phyloP scores from a whole-genome alignment of 2,888 invertebrate species.

The Himalopsyche japonica region DNA sequence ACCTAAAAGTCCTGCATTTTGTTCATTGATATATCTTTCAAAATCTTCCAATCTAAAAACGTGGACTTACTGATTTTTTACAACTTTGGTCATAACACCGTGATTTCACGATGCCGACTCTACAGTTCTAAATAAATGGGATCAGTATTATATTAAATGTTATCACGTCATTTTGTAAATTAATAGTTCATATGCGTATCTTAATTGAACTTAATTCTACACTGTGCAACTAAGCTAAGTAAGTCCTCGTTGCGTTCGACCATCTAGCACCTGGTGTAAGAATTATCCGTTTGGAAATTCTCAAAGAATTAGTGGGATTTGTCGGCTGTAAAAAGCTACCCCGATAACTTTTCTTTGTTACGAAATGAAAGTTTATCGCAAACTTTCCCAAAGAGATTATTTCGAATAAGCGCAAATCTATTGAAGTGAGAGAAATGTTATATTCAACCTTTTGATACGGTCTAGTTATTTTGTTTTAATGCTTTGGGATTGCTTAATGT shows the following conservation, averaged over 20 bases:
- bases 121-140: no score
- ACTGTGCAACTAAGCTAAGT: not conserved
- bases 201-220: not conserved
- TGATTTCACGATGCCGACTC: no score
- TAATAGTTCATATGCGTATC: no score
- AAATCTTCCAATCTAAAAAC: no score
- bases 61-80: no score
- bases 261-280: conserved; percentile 18
- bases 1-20: no score
- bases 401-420: conserved; percentile 20
- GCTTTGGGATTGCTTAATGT: not conserved
- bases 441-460: not conserved
- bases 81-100: no score
- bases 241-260: not conserved
- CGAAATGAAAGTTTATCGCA: conserved; percentile 15
- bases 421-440: conserved; percentile 13
- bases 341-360: conserved; percentile 31
- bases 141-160: no score
- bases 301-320: conserved; percentile 34
- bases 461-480: not conserved
- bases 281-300: conserved; percentile 36
- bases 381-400: conserved; percentile 16
- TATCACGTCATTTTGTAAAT: no score
- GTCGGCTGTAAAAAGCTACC: conserved; percentile 17
- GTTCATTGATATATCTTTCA: no score